Percentiles rank a stretch among this genome's conserved stretches.
phyloP scores from a whole-genome alignment of 2,797 vertebrate species.

The Acanthornis magna region DNA sequence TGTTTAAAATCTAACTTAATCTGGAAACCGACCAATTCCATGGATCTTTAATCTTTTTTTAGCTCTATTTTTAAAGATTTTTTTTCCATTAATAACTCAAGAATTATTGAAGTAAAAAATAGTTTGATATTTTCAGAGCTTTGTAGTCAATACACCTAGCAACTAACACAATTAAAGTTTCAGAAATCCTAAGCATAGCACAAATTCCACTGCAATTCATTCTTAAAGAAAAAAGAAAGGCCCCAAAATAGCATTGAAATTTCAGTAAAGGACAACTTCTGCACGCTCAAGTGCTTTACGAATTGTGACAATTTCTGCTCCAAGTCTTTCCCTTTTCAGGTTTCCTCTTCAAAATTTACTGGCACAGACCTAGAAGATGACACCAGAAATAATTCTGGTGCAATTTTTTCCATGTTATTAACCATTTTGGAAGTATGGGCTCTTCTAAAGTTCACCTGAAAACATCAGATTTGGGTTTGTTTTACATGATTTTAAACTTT shows the following conservation, averaged over 20 bases:
- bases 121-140: not conserved
- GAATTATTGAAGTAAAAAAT: not conserved
- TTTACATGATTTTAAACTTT: not conserved
- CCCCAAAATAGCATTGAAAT: not conserved
- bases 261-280: not conserved
- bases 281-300: not conserved
- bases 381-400: not conserved
- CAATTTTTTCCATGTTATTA: not conserved
- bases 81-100: not conserved
- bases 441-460: not conserved
- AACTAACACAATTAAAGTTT: not conserved
- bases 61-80: not conserved
- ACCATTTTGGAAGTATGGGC: fast-evolving
- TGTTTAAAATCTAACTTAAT: not conserved
- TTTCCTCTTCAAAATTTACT: not conserved
- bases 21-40: not conserved
- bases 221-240: not conserved
- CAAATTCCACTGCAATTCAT: not conserved
- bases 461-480: not conserved
- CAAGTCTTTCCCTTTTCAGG: not conserved
- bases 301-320: not conserved
- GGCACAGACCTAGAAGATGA: not conserved
- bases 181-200: not conserved
- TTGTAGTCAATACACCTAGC: not conserved
- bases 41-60: not conserved